Conservation (phyloP, 2,113 vertebrate genomes). For the Syngnathus floridae region DNA sequence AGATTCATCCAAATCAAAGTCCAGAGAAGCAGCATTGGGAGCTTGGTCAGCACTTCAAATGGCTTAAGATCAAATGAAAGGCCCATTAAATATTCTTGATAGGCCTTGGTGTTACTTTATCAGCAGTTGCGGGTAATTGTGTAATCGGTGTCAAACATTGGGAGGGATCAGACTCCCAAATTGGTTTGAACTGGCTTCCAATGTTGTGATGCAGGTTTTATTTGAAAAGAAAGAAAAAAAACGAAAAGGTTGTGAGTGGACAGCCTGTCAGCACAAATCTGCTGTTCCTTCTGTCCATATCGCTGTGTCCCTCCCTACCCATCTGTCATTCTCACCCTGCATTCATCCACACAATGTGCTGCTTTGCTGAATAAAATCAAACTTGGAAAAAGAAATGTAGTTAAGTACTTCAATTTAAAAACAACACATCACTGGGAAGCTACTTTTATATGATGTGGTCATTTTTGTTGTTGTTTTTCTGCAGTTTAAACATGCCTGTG, state of each 20-base stretch:
- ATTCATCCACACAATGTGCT: conserved; percentile 28
- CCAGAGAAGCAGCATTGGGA: conserved; percentile 18
- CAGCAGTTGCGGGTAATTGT: conserved; percentile 30
- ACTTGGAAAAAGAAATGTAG: too few relatives aligned
- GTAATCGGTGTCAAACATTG: conserved; percentile 33
- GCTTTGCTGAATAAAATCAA: neutral
- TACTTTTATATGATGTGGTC: neutral
- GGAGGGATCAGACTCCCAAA: conserved; percentile 20
- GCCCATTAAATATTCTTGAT: conserved; percentile 32
- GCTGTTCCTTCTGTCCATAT: conserved; percentile 39
- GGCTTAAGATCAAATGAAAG: conserved; percentile 10
- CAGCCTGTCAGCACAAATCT: conserved; percentile 61
- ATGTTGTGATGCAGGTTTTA: conserved; percentile 30
- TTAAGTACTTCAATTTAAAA: too few relatives aligned
- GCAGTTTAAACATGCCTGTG: conserved; percentile 22
- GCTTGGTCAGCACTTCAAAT: conserved; percentile 18
- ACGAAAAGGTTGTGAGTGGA: conserved; percentile 45
- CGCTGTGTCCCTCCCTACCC: conserved; percentile 50
- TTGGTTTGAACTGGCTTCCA: conserved; percentile 36
- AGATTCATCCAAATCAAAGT: conserved; percentile 31
- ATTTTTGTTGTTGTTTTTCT: too few relatives aligned
- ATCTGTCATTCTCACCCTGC: conserved; percentile 55
- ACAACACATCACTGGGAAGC: neutral
- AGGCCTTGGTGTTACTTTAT: neutral
- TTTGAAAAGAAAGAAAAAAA: neutral